Base-by-base conservation (phyloP, 2,888 invertebrate genomes). In the Choreutis nemorana region DNA sequence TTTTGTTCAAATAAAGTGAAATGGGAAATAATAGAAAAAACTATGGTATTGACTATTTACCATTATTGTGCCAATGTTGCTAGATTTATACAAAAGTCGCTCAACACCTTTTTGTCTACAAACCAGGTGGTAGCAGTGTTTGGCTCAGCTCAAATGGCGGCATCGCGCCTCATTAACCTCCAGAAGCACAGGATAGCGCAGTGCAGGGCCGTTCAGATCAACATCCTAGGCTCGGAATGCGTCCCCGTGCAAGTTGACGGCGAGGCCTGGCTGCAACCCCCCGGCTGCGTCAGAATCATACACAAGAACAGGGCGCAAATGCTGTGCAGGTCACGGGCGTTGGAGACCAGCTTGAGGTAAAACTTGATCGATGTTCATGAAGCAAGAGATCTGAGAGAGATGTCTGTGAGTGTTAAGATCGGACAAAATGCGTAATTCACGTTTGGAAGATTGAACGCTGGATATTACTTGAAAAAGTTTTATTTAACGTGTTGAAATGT, bases 221-320 rank as follows among this genome's bases (percentile, higher is more conserved):
- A 94, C 55, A 97, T 98, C 48, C 78, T 96, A 45, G 97, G 92
- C 10, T 90, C 91, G 26, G 96, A 87, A 71, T 91, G 94, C 28
- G 94, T 97, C 10, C 97, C 97, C 1, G 92, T 97, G 29, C 94
- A 93, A 75, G 97, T 97, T 22, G 97, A 98, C 57, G 98, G 97
- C 0, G 98, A 98, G 67, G 97, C 97, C 1, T 97, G 97, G 97
- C 83, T 97, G 22, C 97, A 97, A 64, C 94, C 95, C 0, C 97
- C 98, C 0, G 97, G 97, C 20, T 93, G 95, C 59, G 94, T 98
- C 43, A 83, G 94, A 31, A 97, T 98, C 43, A 87, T 95, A 44
- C 97, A 97, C 70, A 97, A 97, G 77, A 97, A 97, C 72, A 83
- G 97, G 30, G 94, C 97, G 58, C 97, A 97, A 78, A 95, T 98